A percentile compares a stretch with the other conserved stretches of the same genome.
Conservation (phyloP, 1,140 invertebrate species). For the Zaprionus kolodkinae region DNA sequence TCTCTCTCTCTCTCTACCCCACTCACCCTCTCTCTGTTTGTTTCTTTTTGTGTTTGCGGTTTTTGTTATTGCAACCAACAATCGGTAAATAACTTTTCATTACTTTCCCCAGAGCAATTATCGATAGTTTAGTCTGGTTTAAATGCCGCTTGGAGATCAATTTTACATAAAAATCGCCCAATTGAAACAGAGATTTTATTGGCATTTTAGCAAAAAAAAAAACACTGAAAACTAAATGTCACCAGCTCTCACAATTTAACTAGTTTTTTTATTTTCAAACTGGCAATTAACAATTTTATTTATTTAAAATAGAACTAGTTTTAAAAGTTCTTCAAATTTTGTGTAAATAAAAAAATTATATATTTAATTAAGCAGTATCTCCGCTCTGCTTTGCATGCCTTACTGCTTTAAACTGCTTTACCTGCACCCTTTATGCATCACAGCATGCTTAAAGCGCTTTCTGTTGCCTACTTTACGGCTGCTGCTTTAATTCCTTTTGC, state of each 20-base stretch:
- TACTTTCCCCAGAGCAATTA: conserved; percentile 1
- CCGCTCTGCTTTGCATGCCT: too few species aligned
- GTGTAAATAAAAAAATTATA: too few species aligned
- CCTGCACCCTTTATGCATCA: too few species aligned
- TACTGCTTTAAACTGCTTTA: too few species aligned
- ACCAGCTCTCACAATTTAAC: background rate
- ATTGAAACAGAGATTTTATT: background rate
- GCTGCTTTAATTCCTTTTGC: background rate
- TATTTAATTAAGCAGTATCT: too few species aligned
- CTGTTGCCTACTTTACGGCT: conserved; percentile 43
- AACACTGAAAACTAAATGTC: background rate
- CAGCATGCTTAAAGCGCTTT: background rate
- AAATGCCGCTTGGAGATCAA: background rate
- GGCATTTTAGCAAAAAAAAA: background rate
- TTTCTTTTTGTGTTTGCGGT: background rate
- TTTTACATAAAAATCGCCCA: background rate
- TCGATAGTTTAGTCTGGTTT: background rate
- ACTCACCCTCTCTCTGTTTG: too few species aligned
- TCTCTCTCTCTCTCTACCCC: too few species aligned
- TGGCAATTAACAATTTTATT: too few species aligned
- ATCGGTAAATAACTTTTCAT: conserved; percentile 1
- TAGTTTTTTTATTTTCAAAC: too few species aligned
- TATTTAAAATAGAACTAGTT: too few species aligned
- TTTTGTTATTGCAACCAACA: background rate
- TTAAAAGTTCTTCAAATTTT: too few species aligned